phyloP scores from a whole-genome alignment of 2,888 invertebrate species.

The Geophilus truncorum region DNA sequence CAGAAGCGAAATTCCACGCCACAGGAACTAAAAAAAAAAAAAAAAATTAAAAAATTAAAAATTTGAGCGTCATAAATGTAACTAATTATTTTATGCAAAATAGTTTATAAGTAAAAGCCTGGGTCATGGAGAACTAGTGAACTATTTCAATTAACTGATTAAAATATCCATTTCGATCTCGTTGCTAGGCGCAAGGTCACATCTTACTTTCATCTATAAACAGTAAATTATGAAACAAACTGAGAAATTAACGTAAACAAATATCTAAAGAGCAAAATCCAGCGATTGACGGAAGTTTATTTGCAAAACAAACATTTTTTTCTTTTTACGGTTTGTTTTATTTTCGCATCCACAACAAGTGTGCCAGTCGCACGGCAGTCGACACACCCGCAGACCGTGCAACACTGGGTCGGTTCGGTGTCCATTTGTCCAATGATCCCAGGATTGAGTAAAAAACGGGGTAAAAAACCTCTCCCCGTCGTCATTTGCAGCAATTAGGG shows the following conservation, averaged over 20 bases:
- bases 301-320: not conserved
- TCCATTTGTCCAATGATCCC: not conserved
- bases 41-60: not conserved
- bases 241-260: not conserved
- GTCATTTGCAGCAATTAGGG: not conserved
- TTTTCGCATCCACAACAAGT: not conserved
- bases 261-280: not conserved
- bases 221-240: not conserved
- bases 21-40: conserved; percentile 47
- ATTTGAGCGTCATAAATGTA: too few species aligned
- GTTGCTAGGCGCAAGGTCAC: not conserved
- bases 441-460: not conserved
- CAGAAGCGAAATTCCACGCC: conserved; percentile 63
- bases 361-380: not conserved
- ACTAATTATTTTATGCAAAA: not conserved
- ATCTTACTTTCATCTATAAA: not conserved
- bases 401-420: not conserved
- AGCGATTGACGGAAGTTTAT: not conserved
- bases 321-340: not conserved
- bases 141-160: not conserved
- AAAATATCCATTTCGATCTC: not conserved
- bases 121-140: not conserved
- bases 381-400: too few species aligned
- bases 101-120: not conserved
- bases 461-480: not conserved